Evolutionary conservation across 1,140 invertebrate species (phyloP).

Genomic region (Drosophila nikananu): DNA sequence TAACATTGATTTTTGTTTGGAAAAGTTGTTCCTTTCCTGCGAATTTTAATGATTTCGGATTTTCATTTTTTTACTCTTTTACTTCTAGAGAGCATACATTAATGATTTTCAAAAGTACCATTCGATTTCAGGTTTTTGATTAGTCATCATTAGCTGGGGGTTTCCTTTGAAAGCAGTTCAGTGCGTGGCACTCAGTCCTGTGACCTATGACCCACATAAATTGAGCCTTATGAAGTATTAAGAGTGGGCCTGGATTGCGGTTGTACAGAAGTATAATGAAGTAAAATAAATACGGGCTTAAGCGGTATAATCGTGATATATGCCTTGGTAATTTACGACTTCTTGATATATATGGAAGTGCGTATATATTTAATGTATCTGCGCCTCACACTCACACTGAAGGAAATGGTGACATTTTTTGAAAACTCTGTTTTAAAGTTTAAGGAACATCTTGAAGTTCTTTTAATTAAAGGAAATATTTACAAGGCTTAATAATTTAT

Average conservation of each 20-base stretch:
- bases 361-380: constrained; percentile 40
- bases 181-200: background rate
- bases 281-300: constrained; percentile 77
- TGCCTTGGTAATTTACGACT: constrained; percentile 76
- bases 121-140: constrained; percentile 17
- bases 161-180: background rate
- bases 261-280: constrained; percentile 61
- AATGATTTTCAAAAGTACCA: background rate
- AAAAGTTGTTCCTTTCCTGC: background rate
- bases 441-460: background rate
- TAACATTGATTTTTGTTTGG: constrained; percentile 26
- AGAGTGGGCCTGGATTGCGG: constrained; percentile 11
- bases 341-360: constrained; percentile 31
- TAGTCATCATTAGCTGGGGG: constrained; percentile 24
- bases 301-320: constrained; percentile 79
- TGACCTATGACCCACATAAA: constrained; percentile 32
- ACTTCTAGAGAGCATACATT: constrained; percentile 1
- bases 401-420: background rate
- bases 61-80: background rate
- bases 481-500: too few relatives aligned
- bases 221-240: constrained; percentile 11
- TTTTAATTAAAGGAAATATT: too few relatives aligned
- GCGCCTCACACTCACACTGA: constrained; percentile 32
- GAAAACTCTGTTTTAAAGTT: background rate
- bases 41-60: background rate